Conservation (phyloP, 2,797 vertebrate genomes). For the Smutsia gigantea region DNA sequence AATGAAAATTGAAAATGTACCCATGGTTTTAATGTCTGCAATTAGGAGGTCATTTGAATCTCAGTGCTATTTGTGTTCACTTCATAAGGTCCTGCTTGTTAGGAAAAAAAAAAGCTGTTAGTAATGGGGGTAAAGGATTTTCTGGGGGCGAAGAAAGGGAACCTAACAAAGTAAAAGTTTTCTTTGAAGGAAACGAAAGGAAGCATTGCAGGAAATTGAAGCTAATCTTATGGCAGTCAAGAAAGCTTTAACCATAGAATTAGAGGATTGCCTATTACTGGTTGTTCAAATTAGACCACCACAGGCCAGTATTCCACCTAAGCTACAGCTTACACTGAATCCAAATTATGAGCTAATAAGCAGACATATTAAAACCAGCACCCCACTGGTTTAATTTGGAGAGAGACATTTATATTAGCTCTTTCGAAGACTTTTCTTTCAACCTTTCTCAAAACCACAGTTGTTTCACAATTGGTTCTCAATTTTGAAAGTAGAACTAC, state of each 20-base stretch:
- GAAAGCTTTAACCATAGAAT: neutral
- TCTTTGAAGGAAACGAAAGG: neutral
- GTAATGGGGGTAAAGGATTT: neutral
- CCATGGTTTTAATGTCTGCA: neutral
- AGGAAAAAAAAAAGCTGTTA: neutral
- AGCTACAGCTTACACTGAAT: slow-evolving; percentile 50
- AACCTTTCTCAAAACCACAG: slow-evolving; percentile 18
- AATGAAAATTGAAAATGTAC: neutral
- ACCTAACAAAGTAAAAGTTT: neutral
- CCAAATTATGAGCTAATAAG: slow-evolving; percentile 52
- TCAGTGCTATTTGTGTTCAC: neutral
- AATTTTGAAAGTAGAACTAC: slow-evolving; percentile 34
- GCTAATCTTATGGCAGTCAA: neutral
- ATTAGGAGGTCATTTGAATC: neutral
- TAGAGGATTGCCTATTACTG: neutral
- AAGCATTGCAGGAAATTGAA: slow-evolving; percentile 4
- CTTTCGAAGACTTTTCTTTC: slow-evolving; percentile 55
- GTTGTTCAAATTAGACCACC: neutral
- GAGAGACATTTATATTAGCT: slow-evolving; percentile 43
- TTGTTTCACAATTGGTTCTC: slow-evolving; percentile 19
- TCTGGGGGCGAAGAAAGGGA: neutral
- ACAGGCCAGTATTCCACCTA: neutral
- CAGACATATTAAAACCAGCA: slow-evolving; percentile 44
- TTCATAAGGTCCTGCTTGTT: neutral
- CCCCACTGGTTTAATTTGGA: slow-evolving; percentile 56